Base-by-base conservation (phyloP, 2,888 invertebrate species). In the Harpagoxenus sublaevis region DNA sequence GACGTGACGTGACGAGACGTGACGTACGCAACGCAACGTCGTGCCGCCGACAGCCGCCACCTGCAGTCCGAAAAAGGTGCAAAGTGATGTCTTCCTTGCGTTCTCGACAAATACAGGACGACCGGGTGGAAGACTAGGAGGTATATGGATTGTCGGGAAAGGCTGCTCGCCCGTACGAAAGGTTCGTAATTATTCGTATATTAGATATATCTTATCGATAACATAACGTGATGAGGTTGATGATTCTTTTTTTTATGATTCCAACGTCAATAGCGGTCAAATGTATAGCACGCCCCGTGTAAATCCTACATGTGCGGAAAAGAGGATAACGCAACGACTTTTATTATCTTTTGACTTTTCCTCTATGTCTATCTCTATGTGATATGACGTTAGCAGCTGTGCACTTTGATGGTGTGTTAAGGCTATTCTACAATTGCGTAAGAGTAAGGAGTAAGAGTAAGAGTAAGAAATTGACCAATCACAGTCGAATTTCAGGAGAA, bases 101-200 rank as follows among this genome's bases (percentile, higher is more conserved):
- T 62, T 65, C 74, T 60, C 57, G 57, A 60, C 45, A 15, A 57
- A 45, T 55, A n/a, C 55, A 57, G 48, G 8, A 9, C 60, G 65
- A 39, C 23, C 35, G 51, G 35, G 62, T 2, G 62, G 51, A 78
- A 68, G 55, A 53, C 48, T 42, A 84, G 35, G 51, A 84, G 42
- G 90, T 90, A 74, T 87, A 88, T 89, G 87, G 84, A 87, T 86
- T 78, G n/a, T 57, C 68, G 75, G 74, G 73, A 55, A 79, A 31
- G 51, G 48, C 39, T 51, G 42, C 63, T 9, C 62, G 68, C 48
- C 60, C 39, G 77, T 84, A 81, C 35, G 53, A 77, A 90, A 90
- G 88, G 89, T 89, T 57, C 39, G 81, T 39, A 48, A 10, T 23
- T 23, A 23, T 23, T 23, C 51, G 3, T 6, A 55, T 8, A 3